Conservation (phyloP, 2,113 vertebrate species). For the Progne subis region DNA sequence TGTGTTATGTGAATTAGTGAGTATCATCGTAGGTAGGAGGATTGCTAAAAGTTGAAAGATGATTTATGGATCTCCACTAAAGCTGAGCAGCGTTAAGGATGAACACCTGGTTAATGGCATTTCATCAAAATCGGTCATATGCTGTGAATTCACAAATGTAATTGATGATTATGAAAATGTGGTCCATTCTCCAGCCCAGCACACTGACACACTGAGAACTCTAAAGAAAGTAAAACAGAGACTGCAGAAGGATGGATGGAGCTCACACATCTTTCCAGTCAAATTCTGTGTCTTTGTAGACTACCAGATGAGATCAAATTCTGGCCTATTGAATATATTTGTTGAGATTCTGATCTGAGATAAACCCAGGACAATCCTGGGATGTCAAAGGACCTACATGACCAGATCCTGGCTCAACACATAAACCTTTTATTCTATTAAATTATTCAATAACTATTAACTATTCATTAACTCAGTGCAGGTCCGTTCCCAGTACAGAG, state of each 20-base stretch:
- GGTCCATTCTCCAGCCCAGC: neutral
- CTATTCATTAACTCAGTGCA: neutral
- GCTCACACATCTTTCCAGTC: neutral
- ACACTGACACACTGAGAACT: neutral
- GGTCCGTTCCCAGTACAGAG: neutral
- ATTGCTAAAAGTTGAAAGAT: neutral
- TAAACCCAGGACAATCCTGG: neutral
- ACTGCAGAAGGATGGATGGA: neutral
- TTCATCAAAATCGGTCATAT: neutral
- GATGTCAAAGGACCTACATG: neutral
- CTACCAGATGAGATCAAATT: neutral
- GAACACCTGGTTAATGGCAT: neutral
- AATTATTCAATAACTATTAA: neutral
- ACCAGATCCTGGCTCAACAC: neutral
- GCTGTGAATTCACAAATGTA: accelerated
- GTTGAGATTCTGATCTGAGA: neutral
- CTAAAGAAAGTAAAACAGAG: neutral
- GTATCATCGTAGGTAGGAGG: accelerated
- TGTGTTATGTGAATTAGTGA: neutral
- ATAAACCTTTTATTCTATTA: neutral
- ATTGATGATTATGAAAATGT: neutral
- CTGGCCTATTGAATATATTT: neutral
- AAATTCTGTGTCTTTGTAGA: neutral
- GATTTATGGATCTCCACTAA: neutral
- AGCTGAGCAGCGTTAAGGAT: neutral